A percentile compares a stretch with the other conserved stretches of the same genome.
Evolutionary conservation across 1,140 invertebrate genomes (phyloP).

Genomic region (Aphelinus atriplicis): DNA sequence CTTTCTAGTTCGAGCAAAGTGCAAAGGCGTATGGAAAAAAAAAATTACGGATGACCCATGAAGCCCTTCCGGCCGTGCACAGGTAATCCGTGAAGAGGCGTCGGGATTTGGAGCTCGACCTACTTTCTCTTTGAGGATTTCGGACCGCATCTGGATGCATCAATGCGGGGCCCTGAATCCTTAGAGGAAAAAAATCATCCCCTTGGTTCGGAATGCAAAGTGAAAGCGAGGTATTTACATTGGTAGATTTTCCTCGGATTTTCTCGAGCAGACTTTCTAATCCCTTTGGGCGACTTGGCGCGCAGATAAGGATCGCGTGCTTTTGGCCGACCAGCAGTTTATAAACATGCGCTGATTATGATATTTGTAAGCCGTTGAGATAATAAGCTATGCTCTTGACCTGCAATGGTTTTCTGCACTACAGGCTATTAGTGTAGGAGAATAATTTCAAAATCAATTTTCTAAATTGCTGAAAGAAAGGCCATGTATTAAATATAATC

Average conservation of each 20-base stretch:
- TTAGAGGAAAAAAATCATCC: conserved; percentile 44
- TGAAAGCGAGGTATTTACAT: conserved; percentile 45
- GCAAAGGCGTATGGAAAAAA: conserved; percentile 10
- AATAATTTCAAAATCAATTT: too few species aligned
- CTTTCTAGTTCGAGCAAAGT: conserved; percentile 19
- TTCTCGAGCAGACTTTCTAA: conserved; percentile 33
- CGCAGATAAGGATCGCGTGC: too few species aligned
- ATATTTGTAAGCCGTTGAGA: too few species aligned
- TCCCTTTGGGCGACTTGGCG: not conserved
- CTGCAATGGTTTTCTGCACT: too few species aligned
- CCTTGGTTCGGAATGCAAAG: conserved; percentile 31
- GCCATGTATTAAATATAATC: too few species aligned
- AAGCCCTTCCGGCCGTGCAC: conserved; percentile 19
- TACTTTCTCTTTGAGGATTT: conserved; percentile 48
- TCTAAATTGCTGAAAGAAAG: too few species aligned
- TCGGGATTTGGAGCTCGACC: conserved; percentile 47
- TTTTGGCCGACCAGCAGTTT: too few species aligned
- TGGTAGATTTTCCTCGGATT: conserved; percentile 7
- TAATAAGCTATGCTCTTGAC: too few species aligned
- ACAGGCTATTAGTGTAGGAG: too few species aligned
- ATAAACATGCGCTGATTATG: too few species aligned
- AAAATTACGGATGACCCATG: conserved; percentile 16
- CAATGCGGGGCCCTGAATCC: not conserved
- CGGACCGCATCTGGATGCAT: not conserved
- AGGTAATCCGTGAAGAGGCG: conserved; percentile 34